Conservation (phyloP, 1,140 invertebrate genomes). For the Heliconius melpomene region DNA sequence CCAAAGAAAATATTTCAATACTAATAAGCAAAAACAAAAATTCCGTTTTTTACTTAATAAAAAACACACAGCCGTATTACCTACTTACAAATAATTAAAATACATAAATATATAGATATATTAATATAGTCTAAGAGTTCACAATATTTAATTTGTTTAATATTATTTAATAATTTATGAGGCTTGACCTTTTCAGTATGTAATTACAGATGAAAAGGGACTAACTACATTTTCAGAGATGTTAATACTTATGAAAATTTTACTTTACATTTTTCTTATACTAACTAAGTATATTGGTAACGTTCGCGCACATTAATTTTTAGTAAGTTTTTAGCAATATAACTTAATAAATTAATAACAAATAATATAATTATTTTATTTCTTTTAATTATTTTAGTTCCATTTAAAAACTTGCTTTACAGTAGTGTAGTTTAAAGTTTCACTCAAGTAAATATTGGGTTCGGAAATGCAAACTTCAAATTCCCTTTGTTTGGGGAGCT, state of each 20-base stretch:
- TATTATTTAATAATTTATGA: neutral
- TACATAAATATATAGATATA: neutral
- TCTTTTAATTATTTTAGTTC: no score
- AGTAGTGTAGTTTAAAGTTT: no score
- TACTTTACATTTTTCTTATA: neutral
- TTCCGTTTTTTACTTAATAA: neutral
- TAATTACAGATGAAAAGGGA: neutral
- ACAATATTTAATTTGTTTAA: neutral
- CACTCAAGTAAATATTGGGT: no score
- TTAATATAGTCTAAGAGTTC: neutral
- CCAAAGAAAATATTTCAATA: neutral
- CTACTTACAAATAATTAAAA: constrained; percentile 10
- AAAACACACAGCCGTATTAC: constrained; percentile 33
- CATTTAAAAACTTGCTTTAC: no score
- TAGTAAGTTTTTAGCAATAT: neutral
- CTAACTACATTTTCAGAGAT: neutral
- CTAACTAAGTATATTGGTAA: neutral
- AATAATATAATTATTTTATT: no score
- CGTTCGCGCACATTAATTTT: neutral
- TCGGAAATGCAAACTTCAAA: neutral
- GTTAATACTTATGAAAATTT: neutral
- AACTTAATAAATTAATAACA: neutral
- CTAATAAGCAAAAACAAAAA: neutral
- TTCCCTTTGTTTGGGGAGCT: no score
- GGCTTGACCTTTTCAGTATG: neutral